Evolutionary conservation across 2,113 vertebrate genomes (phyloP).

Genomic region (Paradoxurus hermaphroditus): DNA sequence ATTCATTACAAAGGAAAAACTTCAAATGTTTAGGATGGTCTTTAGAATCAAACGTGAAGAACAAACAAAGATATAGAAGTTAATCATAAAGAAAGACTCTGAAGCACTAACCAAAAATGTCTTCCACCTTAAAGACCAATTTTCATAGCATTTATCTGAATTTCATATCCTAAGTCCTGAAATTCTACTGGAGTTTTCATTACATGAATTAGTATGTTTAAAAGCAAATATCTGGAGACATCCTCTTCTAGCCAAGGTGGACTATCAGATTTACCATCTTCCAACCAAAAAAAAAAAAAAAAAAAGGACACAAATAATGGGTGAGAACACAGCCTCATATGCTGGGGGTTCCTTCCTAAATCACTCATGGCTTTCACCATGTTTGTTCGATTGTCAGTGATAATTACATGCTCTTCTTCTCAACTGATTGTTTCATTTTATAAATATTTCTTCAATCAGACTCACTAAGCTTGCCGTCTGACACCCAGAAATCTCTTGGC

Average conservation of each 20-base stretch:
- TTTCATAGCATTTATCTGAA: neutral
- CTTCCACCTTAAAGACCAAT: neutral
- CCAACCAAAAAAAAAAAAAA: neutral
- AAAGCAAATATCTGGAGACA: neutral
- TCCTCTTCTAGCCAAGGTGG: neutral
- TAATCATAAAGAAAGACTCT: neutral
- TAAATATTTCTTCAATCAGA: slow-evolving; percentile 66
- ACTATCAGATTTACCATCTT: slow-evolving; percentile 1
- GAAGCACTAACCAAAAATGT: neutral
- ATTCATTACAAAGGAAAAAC: neutral
- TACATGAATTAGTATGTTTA: neutral
- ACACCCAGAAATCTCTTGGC: slow-evolving; percentile 57
- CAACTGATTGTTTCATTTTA: slow-evolving; percentile 46
- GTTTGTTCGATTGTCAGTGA: slow-evolving; percentile 19
- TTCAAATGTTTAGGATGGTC: neutral
- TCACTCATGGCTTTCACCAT: slow-evolving; percentile 55
- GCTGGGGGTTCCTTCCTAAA: slow-evolving; percentile 30
- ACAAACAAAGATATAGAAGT: neutral
- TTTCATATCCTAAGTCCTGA: neutral
- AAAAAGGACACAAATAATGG: neutral
- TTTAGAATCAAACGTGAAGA: neutral
- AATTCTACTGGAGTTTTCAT: neutral
- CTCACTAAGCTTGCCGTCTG: slow-evolving; percentile 47
- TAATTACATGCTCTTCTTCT: slow-evolving; percentile 50
- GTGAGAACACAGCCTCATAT: neutral